phyloP scores from a whole-genome alignment of 2,888 invertebrate species.

The Trachelus troglodyta region DNA sequence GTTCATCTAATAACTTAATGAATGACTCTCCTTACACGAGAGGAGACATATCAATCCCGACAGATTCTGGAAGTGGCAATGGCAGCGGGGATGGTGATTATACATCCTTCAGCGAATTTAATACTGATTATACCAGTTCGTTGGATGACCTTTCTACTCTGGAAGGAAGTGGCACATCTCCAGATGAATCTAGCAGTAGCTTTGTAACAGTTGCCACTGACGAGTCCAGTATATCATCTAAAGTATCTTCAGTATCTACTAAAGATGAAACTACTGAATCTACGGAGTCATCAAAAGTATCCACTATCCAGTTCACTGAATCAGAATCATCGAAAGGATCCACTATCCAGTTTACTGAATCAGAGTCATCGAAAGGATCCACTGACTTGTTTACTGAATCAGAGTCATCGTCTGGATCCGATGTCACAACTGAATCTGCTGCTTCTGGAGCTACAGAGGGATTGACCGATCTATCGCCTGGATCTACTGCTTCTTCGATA shows the following conservation, averaged over 20 bases:
- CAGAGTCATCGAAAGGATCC: conserved; percentile 30
- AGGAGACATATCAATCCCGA: conserved; percentile 50
- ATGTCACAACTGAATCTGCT: conserved; percentile 13
- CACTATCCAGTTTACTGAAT: conserved; percentile 18
- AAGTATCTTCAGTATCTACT: conserved; percentile 23
- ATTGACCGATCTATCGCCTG: conserved; percentile 26
- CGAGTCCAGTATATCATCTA: conserved; percentile 2
- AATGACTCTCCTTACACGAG: conserved; percentile 48
- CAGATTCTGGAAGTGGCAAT: conserved; percentile 48
- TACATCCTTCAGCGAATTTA: conserved; percentile 32
- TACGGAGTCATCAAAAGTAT: conserved; percentile 29
- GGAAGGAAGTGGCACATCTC: conserved; percentile 53
- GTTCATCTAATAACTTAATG: conserved; percentile 52
- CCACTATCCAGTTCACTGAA: conserved; percentile 20
- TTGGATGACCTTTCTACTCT: conserved; percentile 28
- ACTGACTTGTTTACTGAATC: conserved; percentile 19
- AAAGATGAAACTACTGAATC: conserved; percentile 23
- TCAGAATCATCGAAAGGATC: conserved; percentile 28
- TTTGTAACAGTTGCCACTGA: conserved; percentile 13
- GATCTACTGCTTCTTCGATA: conserved; percentile 27
- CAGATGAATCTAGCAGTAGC: conserved; percentile 28
- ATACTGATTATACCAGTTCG: conserved; percentile 25
- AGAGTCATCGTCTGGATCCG: conserved; percentile 26
- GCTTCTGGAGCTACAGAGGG: conserved; percentile 24
- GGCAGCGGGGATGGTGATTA: conserved; percentile 37